These are phyloP conservation scores for Rhinopomastus cyanomelas DNA, from an alignment of 2,113 vertebrate species.

Conservation along the genomic window DNA sequence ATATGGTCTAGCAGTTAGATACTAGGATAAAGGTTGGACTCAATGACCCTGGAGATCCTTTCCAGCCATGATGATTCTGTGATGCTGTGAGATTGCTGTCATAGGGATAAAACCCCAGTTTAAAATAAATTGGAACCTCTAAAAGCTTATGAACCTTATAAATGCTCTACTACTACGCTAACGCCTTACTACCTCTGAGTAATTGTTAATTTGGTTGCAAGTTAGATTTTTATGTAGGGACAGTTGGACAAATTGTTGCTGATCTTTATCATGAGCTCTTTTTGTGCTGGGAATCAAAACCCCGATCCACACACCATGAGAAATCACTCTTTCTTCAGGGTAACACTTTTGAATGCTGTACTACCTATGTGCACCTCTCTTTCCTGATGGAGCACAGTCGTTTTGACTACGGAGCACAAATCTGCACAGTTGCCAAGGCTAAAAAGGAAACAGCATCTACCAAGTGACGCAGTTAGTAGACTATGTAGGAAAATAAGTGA, in stretches of 20 bases:
- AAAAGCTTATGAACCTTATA: background rate
- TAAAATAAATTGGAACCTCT: background rate
- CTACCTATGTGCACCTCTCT: background rate
- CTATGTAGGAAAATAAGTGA: background rate
- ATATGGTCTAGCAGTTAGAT: too few species aligned
- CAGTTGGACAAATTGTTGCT: constrained; percentile 13
- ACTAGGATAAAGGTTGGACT: too few species aligned
- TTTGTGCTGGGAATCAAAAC: background rate
- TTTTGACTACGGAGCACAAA: background rate
- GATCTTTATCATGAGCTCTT: background rate
- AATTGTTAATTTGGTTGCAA: background rate
- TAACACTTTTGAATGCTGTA: background rate
- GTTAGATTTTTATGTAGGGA: constrained; percentile 3
- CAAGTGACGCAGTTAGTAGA: background rate
- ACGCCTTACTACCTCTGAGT: background rate
- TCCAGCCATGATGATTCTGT: too few species aligned
- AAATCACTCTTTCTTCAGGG: background rate
- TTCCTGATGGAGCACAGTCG: background rate
- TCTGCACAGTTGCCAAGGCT: background rate
- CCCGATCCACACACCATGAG: background rate
- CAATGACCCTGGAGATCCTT: too few species aligned
- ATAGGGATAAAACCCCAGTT: background rate
- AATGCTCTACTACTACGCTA: background rate
- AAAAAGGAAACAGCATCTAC: background rate
- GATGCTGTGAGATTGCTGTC: constrained; percentile 15